Base-by-base conservation (phyloP, 2,113 vertebrate genomes). In the Onychostruthus taczanowskii region DNA sequence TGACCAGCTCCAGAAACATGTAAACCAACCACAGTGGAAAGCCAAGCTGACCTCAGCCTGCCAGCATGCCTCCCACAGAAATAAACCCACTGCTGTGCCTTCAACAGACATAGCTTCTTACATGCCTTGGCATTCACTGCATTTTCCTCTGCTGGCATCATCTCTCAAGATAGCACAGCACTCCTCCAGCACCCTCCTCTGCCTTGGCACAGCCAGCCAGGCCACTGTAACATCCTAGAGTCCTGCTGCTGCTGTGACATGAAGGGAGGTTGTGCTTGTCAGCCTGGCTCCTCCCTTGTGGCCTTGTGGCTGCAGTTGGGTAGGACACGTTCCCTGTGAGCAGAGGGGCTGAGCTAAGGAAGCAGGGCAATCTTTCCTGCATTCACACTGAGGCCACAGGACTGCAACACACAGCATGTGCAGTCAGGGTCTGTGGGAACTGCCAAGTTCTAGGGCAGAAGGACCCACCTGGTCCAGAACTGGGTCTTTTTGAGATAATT, bases 71-170 rank as follows among this genome's bases (percentile, higher is more conserved):
- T 92, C 88, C 90, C 79, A 94, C 37, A 55, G 84, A 93, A 89
- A 91, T 68, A 90, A 91, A 94, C n/a, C 47, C 78, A 63, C 76
- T 1, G 27, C 76, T 86, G 68, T 67, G 77, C 52, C 37, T 50
- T 81, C 61, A 58, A 69, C 80, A 93, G 66, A 59, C 56, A 52
- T 1, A 6, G 64, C 35, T 78, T 87, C 80, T 84, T 74, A 67
- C 52, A 44, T 3, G 68, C 69, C 74, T n/a, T 16, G 73, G 80
- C 52, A 59, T 67, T 50, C 73, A 46, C 61, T 81, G 73, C 44
- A 41, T 93, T 94, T n/a, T 92, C 91, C 64, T 81, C 77, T 37
- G 72, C 52, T 93, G 84, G 61, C 76, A 92, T 93, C 64, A 94
- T 59, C 61, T 75, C 78, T 67, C 22, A 37, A 83, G 70, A 76